These are phyloP conservation scores for Ashinkailepas kermadecensis DNA, from an alignment of 2,888 invertebrate genomes.

Conservation along the genomic window DNA sequence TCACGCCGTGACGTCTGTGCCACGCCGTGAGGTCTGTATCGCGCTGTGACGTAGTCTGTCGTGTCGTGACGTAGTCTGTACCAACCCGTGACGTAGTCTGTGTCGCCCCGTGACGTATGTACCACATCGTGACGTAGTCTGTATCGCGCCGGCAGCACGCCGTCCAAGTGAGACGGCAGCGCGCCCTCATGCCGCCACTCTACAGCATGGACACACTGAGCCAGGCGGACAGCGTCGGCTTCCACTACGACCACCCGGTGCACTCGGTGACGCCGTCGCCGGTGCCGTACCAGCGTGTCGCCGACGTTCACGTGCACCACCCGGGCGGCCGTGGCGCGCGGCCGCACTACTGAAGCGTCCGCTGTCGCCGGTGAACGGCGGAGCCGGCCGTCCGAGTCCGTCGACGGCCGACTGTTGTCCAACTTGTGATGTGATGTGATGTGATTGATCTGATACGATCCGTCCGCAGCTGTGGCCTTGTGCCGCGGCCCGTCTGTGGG, in stretches of 20 bases:
- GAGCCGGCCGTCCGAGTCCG: background rate
- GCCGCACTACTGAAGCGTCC: background rate
- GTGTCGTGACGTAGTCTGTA: no score
- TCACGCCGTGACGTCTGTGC: background rate
- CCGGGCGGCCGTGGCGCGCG: background rate
- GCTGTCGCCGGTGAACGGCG: background rate
- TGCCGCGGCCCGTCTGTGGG: no score
- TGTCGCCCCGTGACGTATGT: no score
- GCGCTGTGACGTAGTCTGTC: no score
- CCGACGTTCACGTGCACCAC: background rate
- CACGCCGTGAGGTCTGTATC: no score
- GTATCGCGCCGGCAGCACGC: background rate
- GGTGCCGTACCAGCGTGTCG: background rate
- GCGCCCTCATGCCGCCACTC: background rate
- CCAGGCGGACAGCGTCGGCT: background rate
- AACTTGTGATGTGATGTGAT: background rate
- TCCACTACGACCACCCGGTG: background rate
- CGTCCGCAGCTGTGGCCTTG: background rate
- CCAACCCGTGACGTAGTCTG: no score
- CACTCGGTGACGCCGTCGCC: background rate
- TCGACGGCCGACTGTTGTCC: background rate
- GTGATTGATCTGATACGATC: background rate
- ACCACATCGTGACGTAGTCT: background rate
- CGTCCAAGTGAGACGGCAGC: background rate
- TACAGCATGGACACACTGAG: background rate